Conservation (phyloP, 2,888 invertebrate species). For the Volucella inanis region DNA sequence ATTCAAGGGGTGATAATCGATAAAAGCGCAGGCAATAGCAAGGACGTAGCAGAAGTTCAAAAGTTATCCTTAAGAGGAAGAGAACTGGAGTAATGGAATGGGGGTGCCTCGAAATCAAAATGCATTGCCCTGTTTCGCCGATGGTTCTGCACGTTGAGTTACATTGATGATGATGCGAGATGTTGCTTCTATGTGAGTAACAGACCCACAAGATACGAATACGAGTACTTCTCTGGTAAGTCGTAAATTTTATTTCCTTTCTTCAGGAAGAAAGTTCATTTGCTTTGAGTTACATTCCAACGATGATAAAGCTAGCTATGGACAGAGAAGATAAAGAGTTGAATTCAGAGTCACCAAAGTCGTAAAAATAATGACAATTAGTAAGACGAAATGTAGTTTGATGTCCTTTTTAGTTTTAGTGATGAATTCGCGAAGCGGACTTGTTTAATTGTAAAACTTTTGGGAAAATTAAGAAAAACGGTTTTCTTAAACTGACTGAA, state of each 20-base stretch:
- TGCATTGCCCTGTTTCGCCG: slow-evolving; percentile 47
- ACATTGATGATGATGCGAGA: slow-evolving; percentile 30
- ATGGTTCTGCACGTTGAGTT: slow-evolving; percentile 45
- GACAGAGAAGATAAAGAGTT: slow-evolving; percentile 6
- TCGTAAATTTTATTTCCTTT: slow-evolving; percentile 60
- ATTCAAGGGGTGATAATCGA: slow-evolving; percentile 54
- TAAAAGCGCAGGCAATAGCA: slow-evolving; percentile 34
- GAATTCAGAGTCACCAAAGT: slow-evolving; percentile 13
- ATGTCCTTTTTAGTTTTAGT: slow-evolving; percentile 49
- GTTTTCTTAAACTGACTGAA: slow-evolving; percentile 22
- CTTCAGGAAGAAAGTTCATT: slow-evolving; percentile 14
- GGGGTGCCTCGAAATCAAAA: slow-evolving; percentile 25
- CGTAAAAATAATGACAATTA: slow-evolving; percentile 72
- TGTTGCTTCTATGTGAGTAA: slow-evolving; percentile 1
- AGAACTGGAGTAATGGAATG: background rate
- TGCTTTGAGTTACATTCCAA: background rate
- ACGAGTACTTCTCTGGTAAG: background rate
- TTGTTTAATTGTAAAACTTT: slow-evolving; percentile 59
- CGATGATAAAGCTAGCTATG: background rate
- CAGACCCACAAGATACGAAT: slow-evolving; percentile 50
- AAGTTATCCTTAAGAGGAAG: background rate
- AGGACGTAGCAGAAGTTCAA: slow-evolving; percentile 21
- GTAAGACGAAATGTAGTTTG: slow-evolving; percentile 68
- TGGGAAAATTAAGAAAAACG: slow-evolving; percentile 50
- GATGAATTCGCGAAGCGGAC: slow-evolving; percentile 24